A percentile compares a stretch with the other conserved stretches of the same genome.
These are phyloP conservation scores for Ardeotis arabs DNA, from an alignment of 2,113 vertebrate genomes.

Conservation along the genomic window DNA sequence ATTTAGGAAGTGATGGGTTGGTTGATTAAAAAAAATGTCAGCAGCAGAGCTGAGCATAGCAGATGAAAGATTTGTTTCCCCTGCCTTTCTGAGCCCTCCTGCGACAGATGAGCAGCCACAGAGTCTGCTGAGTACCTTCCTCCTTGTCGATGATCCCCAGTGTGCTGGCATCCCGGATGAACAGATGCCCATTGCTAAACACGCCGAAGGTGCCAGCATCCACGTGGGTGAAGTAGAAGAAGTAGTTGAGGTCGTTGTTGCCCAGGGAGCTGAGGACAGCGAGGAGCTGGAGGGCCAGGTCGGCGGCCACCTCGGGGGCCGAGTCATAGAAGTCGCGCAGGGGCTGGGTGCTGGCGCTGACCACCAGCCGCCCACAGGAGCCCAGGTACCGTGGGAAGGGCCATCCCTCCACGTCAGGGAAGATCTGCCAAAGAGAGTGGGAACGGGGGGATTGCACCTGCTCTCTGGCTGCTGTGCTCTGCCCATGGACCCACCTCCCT, in stretches of 20 bases:
- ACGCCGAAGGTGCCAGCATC: conserved; percentile 81
- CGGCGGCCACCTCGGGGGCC: conserved; percentile 67
- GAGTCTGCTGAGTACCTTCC: conserved; percentile 78
- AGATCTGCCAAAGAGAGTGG: conserved; percentile 72
- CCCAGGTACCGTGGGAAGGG: conserved; percentile 85
- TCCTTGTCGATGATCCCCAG: conserved; percentile 85
- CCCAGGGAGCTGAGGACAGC: conserved; percentile 76
- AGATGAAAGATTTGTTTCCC: neutral
- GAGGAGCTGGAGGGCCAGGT: conserved; percentile 83
- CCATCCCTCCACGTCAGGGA: conserved; percentile 84
- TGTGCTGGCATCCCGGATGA: conserved; percentile 83
- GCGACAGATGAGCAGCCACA: conserved; percentile 4
- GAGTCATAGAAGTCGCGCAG: conserved; percentile 71
- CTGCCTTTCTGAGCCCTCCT: neutral
- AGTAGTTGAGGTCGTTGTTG: conserved; percentile 83
- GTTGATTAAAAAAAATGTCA: neutral
- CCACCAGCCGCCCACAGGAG: conserved; percentile 80
- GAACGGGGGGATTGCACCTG: fast-evolving
- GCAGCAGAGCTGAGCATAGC: neutral
- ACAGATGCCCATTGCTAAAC: conserved; percentile 80
- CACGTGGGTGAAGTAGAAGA: conserved; percentile 82
- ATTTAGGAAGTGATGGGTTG: neutral
- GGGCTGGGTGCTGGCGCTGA: conserved; percentile 76
- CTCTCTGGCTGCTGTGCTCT: fast-evolving
- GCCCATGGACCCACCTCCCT: fast-evolving